Evolutionary conservation across 2,113 vertebrate species (phyloP).

Genomic region (Alosa alosa): DNA sequence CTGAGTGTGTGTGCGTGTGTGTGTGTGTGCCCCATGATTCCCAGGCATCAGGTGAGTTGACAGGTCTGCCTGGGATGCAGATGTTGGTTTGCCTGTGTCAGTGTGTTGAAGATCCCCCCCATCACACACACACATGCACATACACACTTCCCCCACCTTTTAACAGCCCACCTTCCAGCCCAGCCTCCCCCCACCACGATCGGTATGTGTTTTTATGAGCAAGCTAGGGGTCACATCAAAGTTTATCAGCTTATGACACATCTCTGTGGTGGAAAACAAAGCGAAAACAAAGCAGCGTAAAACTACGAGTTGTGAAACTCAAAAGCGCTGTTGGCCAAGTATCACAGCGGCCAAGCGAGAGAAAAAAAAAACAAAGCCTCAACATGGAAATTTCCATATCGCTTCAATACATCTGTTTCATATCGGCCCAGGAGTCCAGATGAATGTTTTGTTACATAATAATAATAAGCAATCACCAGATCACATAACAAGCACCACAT

Average conservation of each 20-base stretch:
- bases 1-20: background rate
- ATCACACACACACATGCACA: background rate
- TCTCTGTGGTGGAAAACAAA: conserved; percentile 29
- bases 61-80: no score
- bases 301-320: conserved; percentile 41
- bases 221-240: conserved; percentile 11
- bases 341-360: conserved; percentile 23
- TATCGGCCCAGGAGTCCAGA: conserved; percentile 29
- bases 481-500: conserved; percentile 24
- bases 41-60: background rate
- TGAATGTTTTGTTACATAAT: conserved; percentile 34
- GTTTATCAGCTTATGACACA: conserved; percentile 38
- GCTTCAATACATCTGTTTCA: conserved; percentile 52
- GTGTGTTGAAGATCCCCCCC: background rate
- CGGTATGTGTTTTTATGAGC: conserved; percentile 9
- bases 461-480: conserved; percentile 20
- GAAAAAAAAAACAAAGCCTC: conserved; percentile 40
- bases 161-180: background rate
- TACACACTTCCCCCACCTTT: background rate
- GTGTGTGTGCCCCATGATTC: background rate
- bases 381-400: conserved; percentile 44
- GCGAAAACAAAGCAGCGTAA: conserved; percentile 39
- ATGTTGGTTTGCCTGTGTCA: no score
- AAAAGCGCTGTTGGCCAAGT: conserved; percentile 42
- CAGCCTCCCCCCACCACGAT: background rate